phyloP scores from a whole-genome alignment of 2,113 vertebrate species.

The Saguinus midas region DNA sequence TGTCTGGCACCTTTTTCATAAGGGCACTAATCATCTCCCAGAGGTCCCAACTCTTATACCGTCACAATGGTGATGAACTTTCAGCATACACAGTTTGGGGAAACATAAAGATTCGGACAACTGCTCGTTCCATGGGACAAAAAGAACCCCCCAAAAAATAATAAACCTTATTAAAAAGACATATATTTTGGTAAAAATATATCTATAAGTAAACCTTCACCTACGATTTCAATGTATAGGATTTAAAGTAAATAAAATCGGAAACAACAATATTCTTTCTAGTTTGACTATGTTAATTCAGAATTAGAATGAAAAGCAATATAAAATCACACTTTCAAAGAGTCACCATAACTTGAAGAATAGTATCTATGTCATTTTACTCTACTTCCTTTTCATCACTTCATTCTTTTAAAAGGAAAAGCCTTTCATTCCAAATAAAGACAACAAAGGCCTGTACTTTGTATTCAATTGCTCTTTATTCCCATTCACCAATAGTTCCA shows the following conservation, averaged over 20 bases:
- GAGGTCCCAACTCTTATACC: not conserved
- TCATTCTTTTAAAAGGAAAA: not conserved
- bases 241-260: not conserved
- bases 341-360: not conserved
- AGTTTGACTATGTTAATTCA: not conserved
- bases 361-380: not conserved
- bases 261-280: not conserved
- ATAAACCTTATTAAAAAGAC: not conserved
- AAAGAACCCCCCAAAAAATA: not conserved
- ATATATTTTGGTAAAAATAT: not conserved
- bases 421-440: not conserved
- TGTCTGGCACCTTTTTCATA: rapidly evolving
- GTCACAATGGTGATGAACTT: too few relatives aligned
- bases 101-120: not conserved
- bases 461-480: not conserved
- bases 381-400: not conserved
- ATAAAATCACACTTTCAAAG: not conserved
- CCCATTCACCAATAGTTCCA: not conserved
- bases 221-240: not conserved
- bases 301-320: not conserved
- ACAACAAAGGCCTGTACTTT: not conserved
- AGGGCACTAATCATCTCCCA: not conserved
- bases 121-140: not conserved
- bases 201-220: not conserved
- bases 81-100: not conserved